Evolutionary conservation across 2,797 vertebrate genomes (phyloP).

Genomic region (Vireo griseus): DNA sequence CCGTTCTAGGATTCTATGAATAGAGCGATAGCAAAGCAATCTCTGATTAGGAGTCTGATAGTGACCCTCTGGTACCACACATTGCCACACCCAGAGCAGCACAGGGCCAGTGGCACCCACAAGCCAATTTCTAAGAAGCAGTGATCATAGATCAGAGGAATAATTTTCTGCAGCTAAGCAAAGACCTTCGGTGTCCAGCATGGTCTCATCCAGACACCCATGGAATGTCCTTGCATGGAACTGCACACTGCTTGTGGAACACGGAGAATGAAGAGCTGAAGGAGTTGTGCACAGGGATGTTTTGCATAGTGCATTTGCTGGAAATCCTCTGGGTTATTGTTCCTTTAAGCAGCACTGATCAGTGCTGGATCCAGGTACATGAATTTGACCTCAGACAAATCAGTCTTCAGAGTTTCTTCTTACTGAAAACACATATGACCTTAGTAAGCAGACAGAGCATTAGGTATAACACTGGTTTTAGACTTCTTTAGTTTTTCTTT

Average conservation of each 20-base stretch:
- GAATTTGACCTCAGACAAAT: neutral
- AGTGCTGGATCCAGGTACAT: neutral
- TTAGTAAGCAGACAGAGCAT: neutral
- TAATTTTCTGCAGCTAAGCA: neutral
- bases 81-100: neutral
- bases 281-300: neutral
- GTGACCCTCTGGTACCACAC: neutral
- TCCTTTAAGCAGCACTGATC: neutral
- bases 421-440: rapidly evolving
- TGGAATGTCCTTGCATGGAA: neutral
- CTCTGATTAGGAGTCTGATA: neutral
- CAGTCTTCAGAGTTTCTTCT: neutral
- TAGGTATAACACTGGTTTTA: neutral
- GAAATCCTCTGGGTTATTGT: neutral
- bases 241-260: no score
- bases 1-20: neutral
- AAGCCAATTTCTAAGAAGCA: rapidly evolving
- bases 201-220: rapidly evolving
- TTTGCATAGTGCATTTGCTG: neutral
- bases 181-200: neutral
- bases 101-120: neutral
- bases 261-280: neutral
- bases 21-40: neutral
- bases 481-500: neutral
- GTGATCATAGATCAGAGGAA: neutral